Evolutionary conservation across 2,797 vertebrate species (phyloP).

Genomic region (Neosilurus hyrtlii): DNA sequence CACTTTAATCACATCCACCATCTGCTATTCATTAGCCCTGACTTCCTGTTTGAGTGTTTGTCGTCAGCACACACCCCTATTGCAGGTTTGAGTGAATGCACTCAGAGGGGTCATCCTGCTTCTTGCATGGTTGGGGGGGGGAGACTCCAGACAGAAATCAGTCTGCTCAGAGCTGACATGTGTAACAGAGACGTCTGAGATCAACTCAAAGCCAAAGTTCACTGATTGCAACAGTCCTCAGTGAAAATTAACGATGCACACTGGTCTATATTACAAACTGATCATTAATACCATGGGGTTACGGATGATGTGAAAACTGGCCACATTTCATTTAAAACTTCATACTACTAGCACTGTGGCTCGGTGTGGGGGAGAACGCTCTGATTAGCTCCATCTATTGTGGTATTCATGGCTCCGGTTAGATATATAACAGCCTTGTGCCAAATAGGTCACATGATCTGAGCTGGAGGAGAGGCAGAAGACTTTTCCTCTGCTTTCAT

Average conservation of each 20-base stretch:
- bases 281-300: background rate
- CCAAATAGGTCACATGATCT: conserved; percentile 17
- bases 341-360: conserved; percentile 41
- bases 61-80: conserved; percentile 65
- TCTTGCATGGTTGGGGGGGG: conserved; percentile 21
- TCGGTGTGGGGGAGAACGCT: conserved; percentile 38
- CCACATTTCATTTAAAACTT: background rate
- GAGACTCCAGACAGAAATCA: conserved; percentile 58
- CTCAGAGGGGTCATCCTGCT: conserved; percentile 56
- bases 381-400: conserved; percentile 45
- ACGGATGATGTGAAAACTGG: background rate
- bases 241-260: conserved; percentile 32
- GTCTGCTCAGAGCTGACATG: conserved; percentile 40
- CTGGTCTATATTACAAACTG: conserved; percentile 35
- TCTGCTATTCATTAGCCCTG: conserved; percentile 75
- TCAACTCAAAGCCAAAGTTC: conserved; percentile 31
- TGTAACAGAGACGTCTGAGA: conserved; percentile 27
- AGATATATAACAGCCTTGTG: conserved; percentile 27
- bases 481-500: conserved; percentile 32
- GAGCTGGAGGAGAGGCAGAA: conserved; percentile 47
- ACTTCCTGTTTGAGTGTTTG: conserved; percentile 74
- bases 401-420: conserved; percentile 34
- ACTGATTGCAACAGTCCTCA: conserved; percentile 30
- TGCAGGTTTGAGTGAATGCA: conserved; percentile 56
- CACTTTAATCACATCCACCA: conserved; percentile 69